Evolutionary conservation across 2,888 invertebrate genomes (phyloP), one percentile per base, ranked within the genome.

Genomic region (Gerris lacustris): DNA sequence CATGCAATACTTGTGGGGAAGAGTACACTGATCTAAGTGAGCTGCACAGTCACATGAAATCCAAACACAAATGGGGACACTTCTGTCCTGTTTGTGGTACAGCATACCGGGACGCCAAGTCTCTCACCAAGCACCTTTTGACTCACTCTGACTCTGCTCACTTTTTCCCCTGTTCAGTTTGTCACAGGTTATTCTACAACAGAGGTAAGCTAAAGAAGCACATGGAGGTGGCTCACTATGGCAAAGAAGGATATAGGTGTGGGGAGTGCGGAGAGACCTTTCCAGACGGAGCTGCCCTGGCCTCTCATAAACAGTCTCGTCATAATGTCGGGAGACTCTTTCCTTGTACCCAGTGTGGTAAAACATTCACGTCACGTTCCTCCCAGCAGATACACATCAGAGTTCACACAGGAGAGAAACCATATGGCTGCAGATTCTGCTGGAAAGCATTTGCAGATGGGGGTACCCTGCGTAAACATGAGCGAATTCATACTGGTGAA

Each of bases 381-480:
- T 76, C 77, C 43, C 80, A 83, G 44, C 92, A 92, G 81, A 92
- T 92, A 76, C 92, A 92, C 80, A 86, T 92, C 68, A 86, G 92
- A 67, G 92, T 92, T 75, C 92, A 92, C 78, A 92, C 92, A 0
- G 91, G 88, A 5, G 92, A 92, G 79, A 83, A 91, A 63, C 92
- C 92, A 0, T 92, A 92, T 77, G 91, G 90, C 0, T 92, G 92
- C 78, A 85, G 90, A 9, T 92, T 88, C 80, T 92, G 92, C 78
- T 91, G 91, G 91, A 92, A 92, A 79, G 92, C 92, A 0, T 92
- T 92, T 79, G 92, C 92, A 0, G 92, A 92, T 79, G 92, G 92
- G 63, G 92, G 92, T 44, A 92, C 92, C 2, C 80, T 92, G 66
- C 82, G 92, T 47, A 92, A 92, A 78, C 92, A 92, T 78, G 92